A percentile compares a stretch with the other conserved stretches of the same genome.
phyloP scores from a whole-genome alignment of 2,888 invertebrate genomes.

The Drosophila melanosoma region DNA sequence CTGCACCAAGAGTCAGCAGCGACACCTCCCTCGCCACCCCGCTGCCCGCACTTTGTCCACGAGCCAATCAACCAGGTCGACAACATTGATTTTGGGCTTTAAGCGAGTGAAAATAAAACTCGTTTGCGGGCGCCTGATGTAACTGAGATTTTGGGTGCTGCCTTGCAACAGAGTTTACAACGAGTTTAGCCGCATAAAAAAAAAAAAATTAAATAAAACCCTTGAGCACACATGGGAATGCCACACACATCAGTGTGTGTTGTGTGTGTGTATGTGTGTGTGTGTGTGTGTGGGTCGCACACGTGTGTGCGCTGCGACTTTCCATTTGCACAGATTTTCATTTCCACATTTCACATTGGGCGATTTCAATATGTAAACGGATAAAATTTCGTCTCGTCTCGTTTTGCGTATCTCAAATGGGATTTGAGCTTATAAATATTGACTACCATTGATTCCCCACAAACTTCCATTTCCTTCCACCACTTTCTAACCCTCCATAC shows the following conservation, averaged over 20 bases:
- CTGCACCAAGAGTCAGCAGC: constrained; percentile 47
- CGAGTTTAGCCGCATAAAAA: constrained; percentile 64
- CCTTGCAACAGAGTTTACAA: constrained; percentile 51
- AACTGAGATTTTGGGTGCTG: constrained; percentile 56
- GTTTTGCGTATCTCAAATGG: constrained; percentile 61
- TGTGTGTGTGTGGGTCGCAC: background rate
- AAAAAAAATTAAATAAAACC: constrained; percentile 37
- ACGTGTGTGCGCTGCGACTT: constrained; percentile 61
- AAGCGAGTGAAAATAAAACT: constrained; percentile 57
- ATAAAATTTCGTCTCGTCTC: constrained; percentile 66
- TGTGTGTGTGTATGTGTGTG: constrained; percentile 5
- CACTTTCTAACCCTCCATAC: background rate
- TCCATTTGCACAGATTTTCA: constrained; percentile 75
- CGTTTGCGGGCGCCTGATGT: constrained; percentile 58
- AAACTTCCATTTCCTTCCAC: background rate
- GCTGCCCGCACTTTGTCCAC: background rate
- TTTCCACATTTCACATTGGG: constrained; percentile 72
- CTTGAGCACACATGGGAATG: constrained; percentile 71
- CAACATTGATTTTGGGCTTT: constrained; percentile 50
- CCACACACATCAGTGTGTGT: constrained; percentile 14
- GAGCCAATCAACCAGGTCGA: constrained; percentile 14
- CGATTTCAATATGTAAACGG: constrained; percentile 73
- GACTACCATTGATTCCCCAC: constrained; percentile 31
- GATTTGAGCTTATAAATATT: constrained; percentile 72
- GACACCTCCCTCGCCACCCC: background rate